phyloP scores from a whole-genome alignment of 2,113 vertebrate genomes.

The Bucco capensis region DNA sequence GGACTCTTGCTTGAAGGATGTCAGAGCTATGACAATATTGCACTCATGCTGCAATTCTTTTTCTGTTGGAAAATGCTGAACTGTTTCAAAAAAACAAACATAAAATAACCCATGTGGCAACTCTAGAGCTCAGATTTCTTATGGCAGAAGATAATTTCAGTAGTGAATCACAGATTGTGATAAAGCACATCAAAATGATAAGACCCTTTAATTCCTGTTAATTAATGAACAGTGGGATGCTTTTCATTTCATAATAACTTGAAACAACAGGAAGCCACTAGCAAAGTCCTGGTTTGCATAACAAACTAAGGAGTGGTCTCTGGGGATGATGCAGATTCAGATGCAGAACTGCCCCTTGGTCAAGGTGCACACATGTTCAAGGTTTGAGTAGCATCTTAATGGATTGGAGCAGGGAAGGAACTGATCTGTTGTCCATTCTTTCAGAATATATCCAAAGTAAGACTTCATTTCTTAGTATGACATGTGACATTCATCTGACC shows the following conservation, averaged over 20 bases:
- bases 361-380: not conserved
- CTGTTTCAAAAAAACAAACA: not conserved
- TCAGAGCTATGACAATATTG: not conserved
- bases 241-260: not conserved
- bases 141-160: not conserved
- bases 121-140: not conserved
- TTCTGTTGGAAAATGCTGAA: not conserved
- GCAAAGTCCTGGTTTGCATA: not conserved
- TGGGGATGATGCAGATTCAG: not conserved
- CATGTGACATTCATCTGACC: not conserved
- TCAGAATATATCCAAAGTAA: not conserved
- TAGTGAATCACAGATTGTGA: not conserved
- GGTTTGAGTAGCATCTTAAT: not conserved
- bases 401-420: not conserved
- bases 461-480: not conserved
- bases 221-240: not conserved
- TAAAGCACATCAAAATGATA: not conserved
- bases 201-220: not conserved
- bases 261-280: not conserved
- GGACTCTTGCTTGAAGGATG: not conserved
- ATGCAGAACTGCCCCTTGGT: not conserved
- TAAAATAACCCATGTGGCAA: rapidly evolving
- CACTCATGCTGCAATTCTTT: not conserved
- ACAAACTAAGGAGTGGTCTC: not conserved
- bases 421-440: not conserved